Evolutionary conservation across 2,113 vertebrate species (phyloP).

Genomic region (Nothoprocta pentlandii): DNA sequence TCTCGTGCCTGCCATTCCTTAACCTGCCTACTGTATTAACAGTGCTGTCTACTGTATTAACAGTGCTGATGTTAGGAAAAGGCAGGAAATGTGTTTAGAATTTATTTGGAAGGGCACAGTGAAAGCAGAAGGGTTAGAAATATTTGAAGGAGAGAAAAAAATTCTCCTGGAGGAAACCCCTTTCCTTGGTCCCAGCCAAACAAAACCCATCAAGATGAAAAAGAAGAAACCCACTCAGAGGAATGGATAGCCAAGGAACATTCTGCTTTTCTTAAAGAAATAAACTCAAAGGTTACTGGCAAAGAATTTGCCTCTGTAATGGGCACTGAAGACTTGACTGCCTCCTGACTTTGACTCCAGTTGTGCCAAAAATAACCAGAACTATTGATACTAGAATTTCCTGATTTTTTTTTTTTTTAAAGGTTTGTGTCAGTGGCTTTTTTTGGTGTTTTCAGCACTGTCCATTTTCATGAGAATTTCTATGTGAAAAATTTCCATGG

Average conservation of each 20-base stretch:
- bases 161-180: neutral
- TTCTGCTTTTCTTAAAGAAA: neutral
- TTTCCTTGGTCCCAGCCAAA: neutral
- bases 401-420: neutral
- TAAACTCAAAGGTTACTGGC: neutral
- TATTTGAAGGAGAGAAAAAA: neutral
- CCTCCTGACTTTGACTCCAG: neutral
- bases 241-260: neutral
- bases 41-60: neutral
- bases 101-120: neutral
- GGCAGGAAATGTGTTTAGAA: neutral
- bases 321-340: neutral
- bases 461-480: slow-evolving; percentile 42
- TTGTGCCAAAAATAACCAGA: slow-evolving; percentile 50
- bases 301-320: neutral
- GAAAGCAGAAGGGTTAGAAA: neutral
- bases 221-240: neutral
- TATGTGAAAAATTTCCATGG: neutral
- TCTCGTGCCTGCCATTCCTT: neutral
- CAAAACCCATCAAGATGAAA: neutral
- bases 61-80: neutral
- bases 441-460: slow-evolving; percentile 19
- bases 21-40: neutral
- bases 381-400: slow-evolving; percentile 42
- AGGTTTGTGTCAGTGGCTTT: neutral